A percentile compares a stretch with the other conserved stretches of the same genome.
phyloP scores from a whole-genome alignment of 2,797 vertebrate genomes.

The Gadopsis marmoratus region DNA sequence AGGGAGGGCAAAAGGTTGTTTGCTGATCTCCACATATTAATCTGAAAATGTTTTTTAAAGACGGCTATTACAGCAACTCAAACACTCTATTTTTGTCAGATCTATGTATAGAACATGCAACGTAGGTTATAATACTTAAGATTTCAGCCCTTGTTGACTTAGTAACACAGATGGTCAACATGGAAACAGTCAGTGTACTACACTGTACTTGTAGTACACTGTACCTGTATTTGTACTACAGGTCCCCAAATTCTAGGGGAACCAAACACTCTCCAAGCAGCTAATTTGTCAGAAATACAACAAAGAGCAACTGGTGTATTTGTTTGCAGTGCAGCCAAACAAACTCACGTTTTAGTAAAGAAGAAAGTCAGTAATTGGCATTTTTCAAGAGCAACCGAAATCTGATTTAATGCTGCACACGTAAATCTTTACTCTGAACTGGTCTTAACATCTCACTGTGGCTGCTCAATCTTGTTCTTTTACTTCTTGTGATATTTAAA shows the following conservation, averaged over 20 bases:
- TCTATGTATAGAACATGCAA: not conserved
- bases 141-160: not conserved
- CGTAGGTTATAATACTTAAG: not conserved
- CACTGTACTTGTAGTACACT: too few species aligned
- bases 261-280: not conserved
- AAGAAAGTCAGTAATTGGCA: not conserved
- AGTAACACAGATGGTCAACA: not conserved
- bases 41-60: constrained; percentile 26
- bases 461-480: constrained; percentile 5
- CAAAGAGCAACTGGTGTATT: not conserved
- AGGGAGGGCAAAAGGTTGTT: not conserved
- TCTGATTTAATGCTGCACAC: not conserved
- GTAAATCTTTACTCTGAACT: too few species aligned
- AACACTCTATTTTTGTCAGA: constrained; percentile 7
- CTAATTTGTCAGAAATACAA: not conserved
- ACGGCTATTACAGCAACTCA: not conserved
- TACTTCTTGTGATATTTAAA: not conserved
- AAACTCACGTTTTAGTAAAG: constrained; percentile 5
- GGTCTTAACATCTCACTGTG: not conserved
- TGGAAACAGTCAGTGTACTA: not conserved
- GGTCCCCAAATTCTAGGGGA: not conserved
- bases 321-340: constrained; percentile 6
- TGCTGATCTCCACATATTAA: constrained; percentile 38
- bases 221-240: not conserved
- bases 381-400: not conserved